phyloP scores from a whole-genome alignment of 2,797 vertebrate species.

The Scyliorhinus canicula region DNA sequence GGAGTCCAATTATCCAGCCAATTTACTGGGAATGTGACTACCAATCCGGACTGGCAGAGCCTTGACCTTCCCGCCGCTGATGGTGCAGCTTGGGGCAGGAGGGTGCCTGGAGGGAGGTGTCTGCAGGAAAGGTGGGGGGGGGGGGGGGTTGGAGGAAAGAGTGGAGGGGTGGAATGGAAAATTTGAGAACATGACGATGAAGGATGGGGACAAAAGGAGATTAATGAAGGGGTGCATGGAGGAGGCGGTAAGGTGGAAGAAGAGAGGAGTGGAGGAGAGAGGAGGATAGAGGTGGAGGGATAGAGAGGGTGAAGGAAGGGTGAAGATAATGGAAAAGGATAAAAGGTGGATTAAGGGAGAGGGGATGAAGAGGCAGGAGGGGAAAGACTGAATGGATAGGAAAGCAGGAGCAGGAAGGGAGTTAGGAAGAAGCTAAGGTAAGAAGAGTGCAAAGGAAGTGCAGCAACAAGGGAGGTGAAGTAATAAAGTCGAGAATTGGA shows the following conservation, averaged over 20 bases:
- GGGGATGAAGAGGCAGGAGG: background rate
- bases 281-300: no score
- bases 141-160: background rate
- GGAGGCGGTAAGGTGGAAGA: no score
- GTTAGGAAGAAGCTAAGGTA: background rate
- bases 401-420: background rate
- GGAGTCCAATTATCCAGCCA: background rate
- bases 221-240: no score
- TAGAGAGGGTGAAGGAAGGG: background rate
- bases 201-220: no score
- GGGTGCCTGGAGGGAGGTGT: no score
- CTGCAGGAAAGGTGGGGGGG: background rate
- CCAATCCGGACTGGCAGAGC: background rate
- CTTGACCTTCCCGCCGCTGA: background rate
- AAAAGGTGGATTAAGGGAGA: background rate
- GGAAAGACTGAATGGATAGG: background rate
- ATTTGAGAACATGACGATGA: no score
- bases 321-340: background rate
- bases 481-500: background rate
- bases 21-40: background rate
- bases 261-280: no score
- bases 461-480: background rate
- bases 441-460: background rate
- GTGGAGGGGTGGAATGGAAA: background rate
- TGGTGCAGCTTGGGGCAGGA: no score